A percentile compares a stretch with the other conserved stretches of the same genome.
Evolutionary conservation across 2,888 invertebrate species (phyloP).

Genomic region (Sphaerophoria rueppellii): DNA sequence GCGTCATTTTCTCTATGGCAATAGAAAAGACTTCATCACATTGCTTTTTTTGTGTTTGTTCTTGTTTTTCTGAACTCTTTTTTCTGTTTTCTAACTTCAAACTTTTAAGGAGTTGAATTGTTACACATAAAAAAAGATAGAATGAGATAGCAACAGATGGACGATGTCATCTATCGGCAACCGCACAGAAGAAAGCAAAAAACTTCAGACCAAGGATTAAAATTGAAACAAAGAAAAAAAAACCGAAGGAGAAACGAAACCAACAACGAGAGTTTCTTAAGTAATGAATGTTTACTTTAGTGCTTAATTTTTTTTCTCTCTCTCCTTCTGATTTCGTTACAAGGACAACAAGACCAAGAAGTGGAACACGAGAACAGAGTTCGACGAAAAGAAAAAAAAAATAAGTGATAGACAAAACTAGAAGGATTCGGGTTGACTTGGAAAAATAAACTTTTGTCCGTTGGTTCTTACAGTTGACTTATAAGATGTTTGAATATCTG

Average conservation of each 20-base stretch:
- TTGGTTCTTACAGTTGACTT: conserved; percentile 69
- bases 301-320: conserved; percentile 68
- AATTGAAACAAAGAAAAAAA: conserved; percentile 35
- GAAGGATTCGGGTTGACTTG: conserved; percentile 64
- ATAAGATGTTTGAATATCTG: conserved; percentile 72
- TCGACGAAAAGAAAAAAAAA: conserved; percentile 23
- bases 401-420: conserved; percentile 1
- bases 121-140: not conserved
- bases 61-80: conserved; percentile 1
- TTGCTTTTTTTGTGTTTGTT: not conserved
- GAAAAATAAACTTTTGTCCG: conserved; percentile 72
- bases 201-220: conserved; percentile 28
- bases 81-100: conserved; percentile 14
- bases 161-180: not conserved
- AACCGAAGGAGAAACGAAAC: conserved; percentile 47
- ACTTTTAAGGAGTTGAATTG: conserved; percentile 43
- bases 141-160: conserved; percentile 53
- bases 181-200: not conserved
- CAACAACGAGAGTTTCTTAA: conserved; percentile 61
- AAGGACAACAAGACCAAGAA: conserved; percentile 37
- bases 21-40: conserved; percentile 31
- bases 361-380: conserved; percentile 39
- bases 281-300: conserved; percentile 74
- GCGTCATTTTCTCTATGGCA: conserved; percentile 14
- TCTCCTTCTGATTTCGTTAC: conserved; percentile 16